Evolutionary conservation across 2,797 vertebrate genomes (phyloP), one percentile per base, ranked within the genome.

Genomic region (Urosaurus nigricauda): DNA sequence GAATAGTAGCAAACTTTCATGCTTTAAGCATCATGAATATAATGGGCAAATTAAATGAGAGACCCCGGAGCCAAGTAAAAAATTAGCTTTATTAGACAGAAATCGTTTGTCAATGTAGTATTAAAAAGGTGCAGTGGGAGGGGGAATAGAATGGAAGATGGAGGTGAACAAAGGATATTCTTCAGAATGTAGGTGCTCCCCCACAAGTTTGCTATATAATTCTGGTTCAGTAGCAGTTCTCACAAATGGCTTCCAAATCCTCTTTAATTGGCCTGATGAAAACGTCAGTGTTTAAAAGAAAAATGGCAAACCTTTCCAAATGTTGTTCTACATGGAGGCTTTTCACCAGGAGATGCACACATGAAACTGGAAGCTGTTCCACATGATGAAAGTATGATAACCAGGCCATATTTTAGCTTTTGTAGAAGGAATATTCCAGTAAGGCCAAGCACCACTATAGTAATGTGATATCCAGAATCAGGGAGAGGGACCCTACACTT

Each of bases 301-400:
- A 51, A 43, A 37, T 26, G n/a, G 13, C 2, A 21, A 29, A 93
- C 35, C 56, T 71, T 87, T 60, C 70, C 29, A 47, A 4, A 0
- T 2, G 32, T 58, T n/a, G 5, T 78, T 85, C 58, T 84, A 87
- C 83, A 16, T 77, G 32, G 29, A 68, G 11, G 51, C 2, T 56
- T 92, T 94, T 79, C 84, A 68, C 78, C 40, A 87, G 77, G 35
- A 29, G 21, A 63, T 56, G 26, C 81, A 68, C 68, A 83, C 19
- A 2, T 78, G 83, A 80, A 65, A 35, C 9, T 86, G 5, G 2
- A 32, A 51, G 19, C 75, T 26, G 32, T 86, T 53, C 21, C 21
- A 51, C 26, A 35, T 60, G n/a, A 40, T 40, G 47, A 81, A 74
- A 74, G 2, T 8, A 60, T 82, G 26, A 11, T 3, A 71, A 29